Evolutionary conservation across 1,140 invertebrate species (phyloP), one percentile per base, ranked within the genome.

Genomic region (Drosophila rufa): DNA sequence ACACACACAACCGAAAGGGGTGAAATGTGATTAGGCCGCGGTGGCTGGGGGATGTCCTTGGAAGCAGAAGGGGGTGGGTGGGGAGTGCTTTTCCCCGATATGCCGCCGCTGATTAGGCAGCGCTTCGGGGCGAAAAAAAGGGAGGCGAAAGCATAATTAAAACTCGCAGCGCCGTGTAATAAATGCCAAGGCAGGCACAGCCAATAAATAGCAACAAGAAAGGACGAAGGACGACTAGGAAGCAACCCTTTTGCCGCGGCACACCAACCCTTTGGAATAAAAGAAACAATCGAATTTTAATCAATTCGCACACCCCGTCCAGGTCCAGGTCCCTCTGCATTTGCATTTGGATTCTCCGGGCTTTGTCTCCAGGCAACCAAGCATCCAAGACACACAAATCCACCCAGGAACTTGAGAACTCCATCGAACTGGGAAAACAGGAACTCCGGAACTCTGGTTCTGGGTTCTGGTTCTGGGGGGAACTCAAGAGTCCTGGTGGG

Each of bases 261-360:
- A 59, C 46, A 51, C 36, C 67, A 64, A 51, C 56, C 58, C 53
- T 48, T 56, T 33, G 69, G 47, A 87, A 82, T 82, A 92, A 92
- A 92, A 92, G 85, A 87, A 92, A 85, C 86, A 92, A 92, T 92
- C 91, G 91, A 92, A 92, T 92, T 92, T 92, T 92, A 92, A 92
- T 92, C 91, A 92, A 92, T 92, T 92, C 86, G 69, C 82, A 73
- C 73, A 69, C 74, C 71, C 74, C 71, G 47, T 83, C 27, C 27
- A 30, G 27, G 27, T 7, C 27, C 27, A 30, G 6, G 27, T 30
- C 74, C 57, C 66, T 75, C 73, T 75, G 36, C 87, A 91, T 91
- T 83, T 71, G 71, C 80, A 83, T 90, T 80, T 73, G 66, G 70
- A 69, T 74, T 42, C 62, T 38, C 22, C 33, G 57, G 46, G 53